Evolutionary conservation across 2,113 vertebrate genomes (phyloP), one percentile per base, ranked within the genome.

Genomic region (Chrysochloris asiatica): DNA sequence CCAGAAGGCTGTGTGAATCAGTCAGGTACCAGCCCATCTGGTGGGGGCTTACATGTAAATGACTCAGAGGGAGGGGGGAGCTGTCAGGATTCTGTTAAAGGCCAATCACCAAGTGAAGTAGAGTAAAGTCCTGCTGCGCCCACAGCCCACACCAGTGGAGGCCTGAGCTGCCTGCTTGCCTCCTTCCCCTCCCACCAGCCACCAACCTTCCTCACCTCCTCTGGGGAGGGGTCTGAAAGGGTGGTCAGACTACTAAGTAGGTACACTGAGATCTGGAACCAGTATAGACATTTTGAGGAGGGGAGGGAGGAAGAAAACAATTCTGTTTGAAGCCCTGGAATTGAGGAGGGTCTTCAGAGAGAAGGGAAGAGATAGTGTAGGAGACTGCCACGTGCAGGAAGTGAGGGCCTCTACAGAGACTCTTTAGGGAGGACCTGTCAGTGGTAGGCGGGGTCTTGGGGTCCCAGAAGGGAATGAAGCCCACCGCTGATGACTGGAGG

Each of bases 1-100:
- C 45, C 26, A 82, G 81, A 48, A 81, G 50, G 75, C 11, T 33
- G 85, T 63, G 30, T 77, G 71, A 84, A 90, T 78, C 73, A 87
- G 61, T 50, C 48, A 84, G 56, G 26, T 52, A 52, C 56, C 83
- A 78, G 75, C 65, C 69, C 56, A 48, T 82, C 72, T 72, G 41
- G 41, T 56, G 8, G 10, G 19, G 54, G 48, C 71, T 89, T 77
- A 90, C 50, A 56, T 83, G 65, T 28, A 77, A 83, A 56, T 81
- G 63, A 52, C 24, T 77, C 43, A 59, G 4, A 61, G 43, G 47
- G 36, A 3, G 33, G 28, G 1, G 33, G 28, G 1, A 45, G 71
- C 84, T 85, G 41, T 47, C 59, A 17, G 69, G 30, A 75, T 36
- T 54, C 48, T 30, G 41, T 38, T 48, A 69, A 71, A 48, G 83